Percentiles rank a stretch among this genome's conserved stretches.
Conservation (phyloP, 2,888 invertebrate genomes). For the Meiosimyza decipiens region DNA sequence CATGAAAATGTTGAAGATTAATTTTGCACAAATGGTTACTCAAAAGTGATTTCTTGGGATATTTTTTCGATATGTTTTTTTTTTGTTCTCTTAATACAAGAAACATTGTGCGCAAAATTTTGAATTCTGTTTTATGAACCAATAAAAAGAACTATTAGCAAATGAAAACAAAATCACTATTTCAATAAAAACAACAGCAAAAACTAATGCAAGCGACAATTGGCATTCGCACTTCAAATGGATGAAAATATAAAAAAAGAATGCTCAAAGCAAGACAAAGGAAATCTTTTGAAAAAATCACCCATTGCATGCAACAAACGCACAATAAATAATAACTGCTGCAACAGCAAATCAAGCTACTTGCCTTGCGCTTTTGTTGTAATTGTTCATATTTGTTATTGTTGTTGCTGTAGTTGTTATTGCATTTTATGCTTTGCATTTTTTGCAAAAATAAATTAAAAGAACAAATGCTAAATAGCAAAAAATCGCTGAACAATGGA, state of each 20-base stretch:
- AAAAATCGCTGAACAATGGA: no score
- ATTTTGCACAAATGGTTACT: no score
- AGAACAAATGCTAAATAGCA: neutral
- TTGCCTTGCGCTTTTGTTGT: neutral
- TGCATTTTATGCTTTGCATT: neutral
- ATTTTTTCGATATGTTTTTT: no score
- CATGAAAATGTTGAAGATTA: no score
- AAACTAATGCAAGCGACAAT: constrained; percentile 2
- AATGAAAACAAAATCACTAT: no score
- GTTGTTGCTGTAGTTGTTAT: constrained; percentile 13
- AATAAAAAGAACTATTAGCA: no score
- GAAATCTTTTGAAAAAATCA: neutral
- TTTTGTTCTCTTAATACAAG: no score
- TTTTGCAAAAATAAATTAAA: neutral
- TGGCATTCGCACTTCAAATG: neutral
- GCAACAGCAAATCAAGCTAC: neutral
- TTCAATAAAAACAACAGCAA: neutral
- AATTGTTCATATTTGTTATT: constrained; percentile 10
- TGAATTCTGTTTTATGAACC: no score
- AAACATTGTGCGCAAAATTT: no score
- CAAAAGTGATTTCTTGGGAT: no score
- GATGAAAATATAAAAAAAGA: neutral
- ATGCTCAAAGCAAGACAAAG: constrained; percentile 9
- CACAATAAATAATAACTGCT: constrained; percentile 30
- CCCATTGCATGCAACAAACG: constrained; percentile 7